Conservation (phyloP, 2,797 vertebrate species). For the Xiphorhynchus erythropygius region DNA sequence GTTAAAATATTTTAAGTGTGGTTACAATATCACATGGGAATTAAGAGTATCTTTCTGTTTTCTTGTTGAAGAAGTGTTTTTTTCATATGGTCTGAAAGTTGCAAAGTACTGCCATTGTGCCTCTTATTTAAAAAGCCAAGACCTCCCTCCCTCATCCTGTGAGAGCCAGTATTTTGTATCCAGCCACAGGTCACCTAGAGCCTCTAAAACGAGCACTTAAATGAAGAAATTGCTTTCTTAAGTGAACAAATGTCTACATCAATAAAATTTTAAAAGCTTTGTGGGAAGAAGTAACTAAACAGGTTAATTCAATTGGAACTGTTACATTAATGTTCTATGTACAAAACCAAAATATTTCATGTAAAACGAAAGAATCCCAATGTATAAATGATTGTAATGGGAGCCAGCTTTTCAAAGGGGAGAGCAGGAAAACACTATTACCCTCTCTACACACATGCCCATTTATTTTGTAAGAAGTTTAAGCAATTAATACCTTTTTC, state of each 20-base stretch:
- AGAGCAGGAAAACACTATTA: not conserved
- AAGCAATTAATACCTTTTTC: not conserved
- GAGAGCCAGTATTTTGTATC: not conserved
- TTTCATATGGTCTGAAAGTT: not conserved
- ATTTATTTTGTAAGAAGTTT: not conserved
- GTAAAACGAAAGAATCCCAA: not conserved
- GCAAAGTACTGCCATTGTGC: not conserved
- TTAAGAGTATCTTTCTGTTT: not conserved
- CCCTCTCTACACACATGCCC: not conserved
- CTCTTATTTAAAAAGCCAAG: not conserved
- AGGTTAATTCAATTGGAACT: not conserved
- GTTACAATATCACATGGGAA: not conserved
- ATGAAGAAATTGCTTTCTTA: not conserved
- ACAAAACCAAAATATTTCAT: not conserved
- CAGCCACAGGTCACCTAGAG: not conserved
- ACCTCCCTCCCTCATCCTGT: not conserved
- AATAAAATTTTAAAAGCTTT: slow-evolving; percentile 6
- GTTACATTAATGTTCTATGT: not conserved
- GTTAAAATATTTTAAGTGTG: slow-evolving; percentile 8
- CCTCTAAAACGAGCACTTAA: not conserved
- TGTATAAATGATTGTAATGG: not conserved
- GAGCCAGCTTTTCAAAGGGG: not conserved
- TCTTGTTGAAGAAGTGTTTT: not conserved
- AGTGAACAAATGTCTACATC: not conserved
- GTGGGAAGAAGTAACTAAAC: not conserved